These are phyloP conservation scores for Eleginops maclovinus DNA, from an alignment of 2,113 vertebrate genomes.

Conservation along the genomic window DNA sequence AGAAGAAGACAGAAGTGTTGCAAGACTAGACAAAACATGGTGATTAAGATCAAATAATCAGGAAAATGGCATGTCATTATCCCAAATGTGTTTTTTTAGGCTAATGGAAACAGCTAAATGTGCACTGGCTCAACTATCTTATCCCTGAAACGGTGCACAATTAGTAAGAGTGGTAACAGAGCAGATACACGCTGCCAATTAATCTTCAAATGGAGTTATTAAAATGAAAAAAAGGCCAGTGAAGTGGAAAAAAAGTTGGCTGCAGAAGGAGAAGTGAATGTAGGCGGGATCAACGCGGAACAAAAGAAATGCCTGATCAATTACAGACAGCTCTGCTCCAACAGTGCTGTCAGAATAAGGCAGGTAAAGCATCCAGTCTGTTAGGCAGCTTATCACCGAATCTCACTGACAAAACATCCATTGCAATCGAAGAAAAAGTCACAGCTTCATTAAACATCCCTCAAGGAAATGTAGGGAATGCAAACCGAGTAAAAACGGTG, in stretches of 20 bases:
- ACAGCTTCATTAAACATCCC: neutral
- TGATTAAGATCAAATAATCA: neutral
- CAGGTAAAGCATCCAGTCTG: slow-evolving; percentile 18
- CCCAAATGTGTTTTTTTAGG: neutral
- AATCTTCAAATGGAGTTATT: neutral
- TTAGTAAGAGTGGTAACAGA: neutral
- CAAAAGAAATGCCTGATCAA: slow-evolving; percentile 77
- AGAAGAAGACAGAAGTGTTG: neutral
- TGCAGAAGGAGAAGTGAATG: slow-evolving; percentile 35
- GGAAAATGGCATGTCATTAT: neutral
- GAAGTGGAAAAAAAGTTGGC: slow-evolving; percentile 32
- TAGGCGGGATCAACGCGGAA: slow-evolving; percentile 76
- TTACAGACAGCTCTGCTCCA: slow-evolving; percentile 38
- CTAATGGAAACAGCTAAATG: too few relatives aligned
- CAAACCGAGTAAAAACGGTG: neutral
- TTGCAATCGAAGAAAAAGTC: neutral
- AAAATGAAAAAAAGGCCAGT: slow-evolving; percentile 9
- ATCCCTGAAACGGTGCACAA: neutral
- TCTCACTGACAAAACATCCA: neutral
- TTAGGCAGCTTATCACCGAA: neutral
- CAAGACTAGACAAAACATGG: neutral
- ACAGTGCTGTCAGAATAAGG: slow-evolving; percentile 47
- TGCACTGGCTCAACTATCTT: too few relatives aligned
- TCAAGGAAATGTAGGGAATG: neutral
- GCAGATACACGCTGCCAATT: too few relatives aligned